phyloP scores from a whole-genome alignment of 2,797 vertebrate species.

The Pantherophis vulpinus region DNA sequence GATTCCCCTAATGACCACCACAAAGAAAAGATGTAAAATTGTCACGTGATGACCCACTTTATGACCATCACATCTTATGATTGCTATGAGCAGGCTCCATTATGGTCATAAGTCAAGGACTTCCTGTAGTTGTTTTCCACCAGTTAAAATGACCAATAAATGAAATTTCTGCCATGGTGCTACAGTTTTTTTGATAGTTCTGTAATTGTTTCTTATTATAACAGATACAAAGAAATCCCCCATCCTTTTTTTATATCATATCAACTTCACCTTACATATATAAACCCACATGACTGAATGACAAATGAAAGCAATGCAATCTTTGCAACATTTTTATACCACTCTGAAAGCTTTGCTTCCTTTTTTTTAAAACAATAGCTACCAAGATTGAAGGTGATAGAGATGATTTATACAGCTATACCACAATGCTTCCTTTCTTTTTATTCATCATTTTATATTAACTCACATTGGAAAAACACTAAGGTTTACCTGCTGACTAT shows the following conservation, averaged over 20 bases:
- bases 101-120: background rate
- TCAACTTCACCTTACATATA: accelerated
- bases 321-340: slow-evolving; percentile 32
- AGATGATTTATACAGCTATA: slow-evolving; percentile 48
- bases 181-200: background rate
- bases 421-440: slow-evolving; percentile 50
- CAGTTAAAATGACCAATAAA: background rate
- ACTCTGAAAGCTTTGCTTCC: slow-evolving; percentile 24
- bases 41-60: background rate
- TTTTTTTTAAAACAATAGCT: slow-evolving; percentile 27
- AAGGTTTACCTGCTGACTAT: slow-evolving; percentile 52
- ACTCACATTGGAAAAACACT: slow-evolving; percentile 45
- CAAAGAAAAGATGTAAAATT: background rate
- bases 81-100: background rate
- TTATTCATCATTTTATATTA: slow-evolving; percentile 58
- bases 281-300: background rate
- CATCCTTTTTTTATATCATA: background rate
- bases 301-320: slow-evolving; percentile 22
- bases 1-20: background rate
- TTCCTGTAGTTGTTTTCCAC: background rate
- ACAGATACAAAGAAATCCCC: background rate
- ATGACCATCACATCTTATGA: background rate
- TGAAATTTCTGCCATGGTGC: background rate
- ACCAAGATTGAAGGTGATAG: slow-evolving; percentile 36
- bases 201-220: background rate